Conservation (phyloP, 2,888 invertebrate genomes). For the Archips crataeganus region DNA sequence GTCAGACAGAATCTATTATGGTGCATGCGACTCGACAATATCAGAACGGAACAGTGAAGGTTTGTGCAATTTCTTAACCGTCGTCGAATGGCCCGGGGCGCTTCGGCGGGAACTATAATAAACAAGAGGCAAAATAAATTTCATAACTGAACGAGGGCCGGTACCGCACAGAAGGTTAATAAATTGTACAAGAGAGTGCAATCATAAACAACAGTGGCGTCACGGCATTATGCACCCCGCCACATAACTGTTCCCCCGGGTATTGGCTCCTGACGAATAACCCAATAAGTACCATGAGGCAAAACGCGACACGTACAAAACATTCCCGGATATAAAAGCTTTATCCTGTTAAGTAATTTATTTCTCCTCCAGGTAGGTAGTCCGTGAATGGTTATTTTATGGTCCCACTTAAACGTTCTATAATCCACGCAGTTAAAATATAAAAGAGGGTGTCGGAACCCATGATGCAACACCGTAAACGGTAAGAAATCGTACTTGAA, state of each 20-base stretch:
- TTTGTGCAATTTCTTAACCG: constrained; percentile 38
- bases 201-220: constrained; percentile 74
- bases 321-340: constrained; percentile 82
- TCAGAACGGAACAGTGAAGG: constrained; percentile 23
- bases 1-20: constrained; percentile 29
- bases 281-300: constrained; percentile 84
- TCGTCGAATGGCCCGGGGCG: constrained; percentile 34
- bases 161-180: constrained; percentile 67
- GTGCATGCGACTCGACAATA: constrained; percentile 20
- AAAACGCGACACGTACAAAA: constrained; percentile 82
- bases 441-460: constrained; percentile 76
- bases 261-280: constrained; percentile 81
- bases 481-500: constrained; percentile 69
- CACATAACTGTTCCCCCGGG: constrained; percentile 78
- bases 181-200: constrained; percentile 70
- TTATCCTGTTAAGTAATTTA: constrained; percentile 85
- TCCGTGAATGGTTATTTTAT: constrained; percentile 80
- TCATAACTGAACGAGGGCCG: constrained; percentile 42
- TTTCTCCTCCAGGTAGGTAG: constrained; percentile 83
- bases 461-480: constrained; percentile 76
- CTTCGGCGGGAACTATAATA: constrained; percentile 24
- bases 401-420: constrained; percentile 80
- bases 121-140: constrained; percentile 34
- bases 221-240: constrained; percentile 82
- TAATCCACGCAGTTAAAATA: constrained; percentile 78